Percentiles rank a stretch among this genome's conserved stretches.
These are phyloP conservation scores for Chrysopilus asiliformis DNA, from an alignment of 2,888 invertebrate species.

Conservation along the genomic window DNA sequence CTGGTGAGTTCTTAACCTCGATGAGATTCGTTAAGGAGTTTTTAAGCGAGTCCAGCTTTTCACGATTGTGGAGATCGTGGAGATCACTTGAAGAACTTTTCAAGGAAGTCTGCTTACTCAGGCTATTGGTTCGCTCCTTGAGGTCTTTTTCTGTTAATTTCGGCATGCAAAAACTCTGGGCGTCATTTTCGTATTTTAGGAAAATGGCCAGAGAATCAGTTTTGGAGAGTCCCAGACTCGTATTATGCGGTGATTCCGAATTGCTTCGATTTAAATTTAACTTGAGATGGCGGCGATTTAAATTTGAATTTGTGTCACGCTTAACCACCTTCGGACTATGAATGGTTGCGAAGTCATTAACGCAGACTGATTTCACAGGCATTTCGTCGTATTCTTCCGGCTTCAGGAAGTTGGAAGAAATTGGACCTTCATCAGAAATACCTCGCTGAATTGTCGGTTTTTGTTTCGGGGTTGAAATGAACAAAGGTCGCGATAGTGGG, in stretches of 20 bases:
- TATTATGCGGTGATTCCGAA: constrained; percentile 1
- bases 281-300: constrained; percentile 15
- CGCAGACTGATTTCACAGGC: constrained; percentile 34
- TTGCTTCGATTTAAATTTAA: constrained; percentile 11
- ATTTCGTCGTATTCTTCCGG: constrained; percentile 36
- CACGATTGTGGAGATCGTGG: constrained; percentile 7
- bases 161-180: constrained; percentile 5
- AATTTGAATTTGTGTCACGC: constrained; percentile 21
- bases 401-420: constrained; percentile 33
- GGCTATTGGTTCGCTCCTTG: constrained; percentile 33
- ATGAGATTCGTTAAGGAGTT: constrained; percentile 8
- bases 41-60: constrained; percentile 8
- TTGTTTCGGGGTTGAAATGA: constrained; percentile 17
- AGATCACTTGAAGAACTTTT: constrained; percentile 12
- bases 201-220: constrained; percentile 35
- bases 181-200: constrained; percentile 33
- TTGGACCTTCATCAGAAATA: constrained; percentile 35
- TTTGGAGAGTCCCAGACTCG: constrained; percentile 20
- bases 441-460: constrained; percentile 33
- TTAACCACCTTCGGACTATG: constrained; percentile 29
- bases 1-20: constrained; percentile 13
- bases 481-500: constrained; percentile 24
- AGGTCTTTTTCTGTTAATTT: constrained; percentile 26
- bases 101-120: constrained; percentile 32
- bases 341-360: constrained; percentile 28